Percentiles rank a stretch among this genome's conserved stretches.
Evolutionary conservation across 2,113 vertebrate genomes (phyloP).

Genomic region (Phalacrocorax pelagicus): DNA sequence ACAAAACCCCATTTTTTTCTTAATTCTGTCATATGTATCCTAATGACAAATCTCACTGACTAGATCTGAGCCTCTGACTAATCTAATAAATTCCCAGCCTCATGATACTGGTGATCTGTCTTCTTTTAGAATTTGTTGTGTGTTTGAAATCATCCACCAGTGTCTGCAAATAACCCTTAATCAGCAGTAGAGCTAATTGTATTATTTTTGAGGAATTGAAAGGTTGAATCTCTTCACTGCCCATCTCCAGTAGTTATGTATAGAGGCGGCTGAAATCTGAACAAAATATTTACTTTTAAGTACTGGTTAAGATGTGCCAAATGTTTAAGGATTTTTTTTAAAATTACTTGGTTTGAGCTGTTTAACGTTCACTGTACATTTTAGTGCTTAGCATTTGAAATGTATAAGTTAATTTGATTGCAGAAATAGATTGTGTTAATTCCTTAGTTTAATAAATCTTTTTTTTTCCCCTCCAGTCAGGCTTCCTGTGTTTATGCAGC

Average conservation of each 20-base stretch:
- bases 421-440: not conserved
- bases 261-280: not conserved
- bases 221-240: not conserved
- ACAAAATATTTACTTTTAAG: not conserved
- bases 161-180: not conserved
- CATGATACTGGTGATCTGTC: not conserved
- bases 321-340: not conserved
- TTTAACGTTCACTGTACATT: not conserved
- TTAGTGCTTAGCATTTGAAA: not conserved
- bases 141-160: not conserved
- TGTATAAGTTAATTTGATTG: not conserved
- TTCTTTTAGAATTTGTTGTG: not conserved
- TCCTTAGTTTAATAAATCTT: not conserved
- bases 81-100: slow-evolving; percentile 14
- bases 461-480: not conserved
- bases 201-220: not conserved
- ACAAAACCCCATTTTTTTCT: not conserved
- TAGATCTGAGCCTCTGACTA: slow-evolving; percentile 24
- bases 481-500: not conserved
- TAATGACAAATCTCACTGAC: not conserved
- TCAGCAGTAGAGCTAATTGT: not conserved
- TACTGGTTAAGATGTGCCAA: not conserved
- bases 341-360: not conserved
- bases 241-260: not conserved
- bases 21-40: not conserved